These are phyloP conservation scores for Lepidochrysops patricia DNA, from an alignment of 2,888 invertebrate species.

Conservation along the genomic window DNA sequence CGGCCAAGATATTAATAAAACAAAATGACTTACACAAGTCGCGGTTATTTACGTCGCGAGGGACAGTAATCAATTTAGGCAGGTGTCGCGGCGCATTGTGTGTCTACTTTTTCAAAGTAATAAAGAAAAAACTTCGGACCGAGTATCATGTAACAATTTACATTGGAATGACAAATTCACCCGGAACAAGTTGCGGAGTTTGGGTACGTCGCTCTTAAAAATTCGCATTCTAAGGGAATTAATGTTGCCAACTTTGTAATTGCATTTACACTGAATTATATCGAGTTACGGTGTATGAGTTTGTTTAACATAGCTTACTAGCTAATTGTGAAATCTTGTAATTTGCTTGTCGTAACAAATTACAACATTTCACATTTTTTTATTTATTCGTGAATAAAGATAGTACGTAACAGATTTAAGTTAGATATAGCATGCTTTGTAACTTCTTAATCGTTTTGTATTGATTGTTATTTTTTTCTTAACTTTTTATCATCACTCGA, in stretches of 20 bases:
- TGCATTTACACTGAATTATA: neutral
- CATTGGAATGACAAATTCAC: neutral
- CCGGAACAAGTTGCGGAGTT: neutral
- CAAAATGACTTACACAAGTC: neutral
- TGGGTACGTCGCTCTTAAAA: neutral
- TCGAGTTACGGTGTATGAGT: neutral
- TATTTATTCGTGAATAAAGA: too few species aligned
- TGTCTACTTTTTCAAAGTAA: constrained; percentile 6
- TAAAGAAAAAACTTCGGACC: constrained; percentile 5
- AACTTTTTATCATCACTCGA: too few species aligned
- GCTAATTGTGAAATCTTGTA: neutral
- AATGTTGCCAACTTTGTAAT: neutral
- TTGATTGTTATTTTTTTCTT: too few species aligned
- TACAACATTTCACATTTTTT: too few species aligned
- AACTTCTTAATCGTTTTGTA: too few species aligned
- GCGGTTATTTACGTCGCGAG: neutral
- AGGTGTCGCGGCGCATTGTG: constrained; percentile 6
- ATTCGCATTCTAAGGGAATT: neutral
- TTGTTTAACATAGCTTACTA: neutral
- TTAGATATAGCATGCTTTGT: too few species aligned
- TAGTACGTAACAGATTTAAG: too few species aligned
- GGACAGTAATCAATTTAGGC: constrained; percentile 2
- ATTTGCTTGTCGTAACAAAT: too few species aligned
- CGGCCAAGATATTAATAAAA: neutral
- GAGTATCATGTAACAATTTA: neutral